phyloP scores from a whole-genome alignment of 2,888 invertebrate genomes.

The Syrista parreyssii region DNA sequence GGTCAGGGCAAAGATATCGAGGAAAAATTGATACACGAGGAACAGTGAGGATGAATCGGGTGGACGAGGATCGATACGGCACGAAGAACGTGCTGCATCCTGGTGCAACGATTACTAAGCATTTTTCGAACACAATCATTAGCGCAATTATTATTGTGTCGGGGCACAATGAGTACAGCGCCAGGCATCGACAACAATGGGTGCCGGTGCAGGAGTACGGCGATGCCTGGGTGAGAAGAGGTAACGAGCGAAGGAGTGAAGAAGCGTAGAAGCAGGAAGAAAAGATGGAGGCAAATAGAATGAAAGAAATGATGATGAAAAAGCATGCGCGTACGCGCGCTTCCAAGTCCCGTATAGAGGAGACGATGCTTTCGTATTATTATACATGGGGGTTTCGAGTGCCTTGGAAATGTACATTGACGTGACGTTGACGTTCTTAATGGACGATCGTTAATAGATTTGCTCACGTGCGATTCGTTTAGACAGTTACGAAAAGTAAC shows the following conservation, averaged over 20 bases:
- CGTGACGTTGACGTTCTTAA: slow-evolving; percentile 34
- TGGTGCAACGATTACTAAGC: slow-evolving; percentile 49
- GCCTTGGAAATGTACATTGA: slow-evolving; percentile 30
- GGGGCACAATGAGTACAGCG: slow-evolving; percentile 53
- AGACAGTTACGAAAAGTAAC: neutral
- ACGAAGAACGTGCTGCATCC: slow-evolving; percentile 3
- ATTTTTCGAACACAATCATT: slow-evolving; percentile 59
- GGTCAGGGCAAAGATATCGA: neutral
- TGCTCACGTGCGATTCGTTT: neutral
- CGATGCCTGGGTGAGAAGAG: slow-evolving; percentile 24
- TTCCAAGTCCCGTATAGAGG: neutral
- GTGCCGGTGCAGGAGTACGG: slow-evolving; percentile 18
- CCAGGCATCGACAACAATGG: slow-evolving; percentile 49
- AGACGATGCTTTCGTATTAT: slow-evolving; percentile 29
- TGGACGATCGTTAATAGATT: slow-evolving; percentile 25
- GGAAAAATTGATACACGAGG: neutral
- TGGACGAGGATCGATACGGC: neutral
- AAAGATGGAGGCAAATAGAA: slow-evolving; percentile 1
- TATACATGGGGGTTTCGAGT: slow-evolving; percentile 31
- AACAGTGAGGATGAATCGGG: neutral
- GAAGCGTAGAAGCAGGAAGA: slow-evolving; percentile 11
- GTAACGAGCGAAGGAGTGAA: slow-evolving; percentile 26
- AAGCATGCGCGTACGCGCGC: slow-evolving; percentile 37
- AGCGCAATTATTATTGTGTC: slow-evolving; percentile 63
- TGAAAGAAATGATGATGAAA: slow-evolving; percentile 38